phyloP scores from a whole-genome alignment of 2,888 invertebrate species.

The Malthinus seriepunctatus region DNA sequence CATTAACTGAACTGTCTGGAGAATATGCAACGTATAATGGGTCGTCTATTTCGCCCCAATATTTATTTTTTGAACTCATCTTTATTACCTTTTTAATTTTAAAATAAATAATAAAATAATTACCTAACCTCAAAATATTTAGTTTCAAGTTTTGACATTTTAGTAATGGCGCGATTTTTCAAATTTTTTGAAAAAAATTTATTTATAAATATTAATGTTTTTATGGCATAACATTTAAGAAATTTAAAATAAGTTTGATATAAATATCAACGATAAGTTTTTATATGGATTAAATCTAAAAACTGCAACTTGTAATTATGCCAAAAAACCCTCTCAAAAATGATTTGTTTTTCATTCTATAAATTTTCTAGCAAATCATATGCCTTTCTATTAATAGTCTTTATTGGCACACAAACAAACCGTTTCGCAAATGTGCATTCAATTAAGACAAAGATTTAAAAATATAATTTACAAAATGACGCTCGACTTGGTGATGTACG shows the following conservation, averaged over 20 bases:
- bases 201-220: not conserved
- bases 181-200: not conserved
- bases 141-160: too few species aligned
- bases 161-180: too few species aligned
- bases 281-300: too few species aligned
- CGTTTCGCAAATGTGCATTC: conserved; percentile 10
- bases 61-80: not conserved
- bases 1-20: conserved; percentile 26
- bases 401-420: conserved; percentile 13
- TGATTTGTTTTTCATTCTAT: too few species aligned
- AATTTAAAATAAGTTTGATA: not conserved
- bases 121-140: too few species aligned
- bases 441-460: conserved; percentile 12
- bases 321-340: too few species aligned
- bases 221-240: not conserved
- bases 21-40: not conserved
- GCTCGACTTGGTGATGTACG: conserved; percentile 13
- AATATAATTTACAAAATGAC: conserved; percentile 19
- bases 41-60: conserved; percentile 23
- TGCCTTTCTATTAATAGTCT: conserved; percentile 1
- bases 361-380: too few species aligned
- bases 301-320: too few species aligned
- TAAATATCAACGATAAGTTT: too few species aligned
- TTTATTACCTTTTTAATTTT: not conserved
- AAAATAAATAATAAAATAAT: too few species aligned